phyloP scores from a whole-genome alignment of 2,888 invertebrate species.

The Ctenicera cuprea region DNA sequence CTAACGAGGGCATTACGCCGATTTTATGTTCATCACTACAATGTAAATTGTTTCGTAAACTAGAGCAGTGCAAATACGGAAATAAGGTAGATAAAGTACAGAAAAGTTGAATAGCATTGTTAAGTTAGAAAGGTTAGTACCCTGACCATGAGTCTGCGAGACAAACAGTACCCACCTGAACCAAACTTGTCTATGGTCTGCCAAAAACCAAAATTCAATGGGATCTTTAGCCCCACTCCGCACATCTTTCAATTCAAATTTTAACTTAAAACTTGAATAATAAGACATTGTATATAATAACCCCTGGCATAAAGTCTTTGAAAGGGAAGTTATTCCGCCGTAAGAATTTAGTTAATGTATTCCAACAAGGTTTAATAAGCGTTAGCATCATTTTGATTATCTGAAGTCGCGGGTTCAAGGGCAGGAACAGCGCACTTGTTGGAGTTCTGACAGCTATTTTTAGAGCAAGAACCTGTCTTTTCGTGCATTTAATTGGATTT shows the following conservation, averaged over 20 bases:
- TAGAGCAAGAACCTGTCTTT: slow-evolving; percentile 39
- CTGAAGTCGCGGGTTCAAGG: slow-evolving; percentile 48
- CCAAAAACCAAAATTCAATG: too few species aligned
- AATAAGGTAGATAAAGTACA: too few species aligned
- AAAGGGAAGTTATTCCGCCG: slow-evolving; percentile 35
- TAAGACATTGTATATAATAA: not conserved
- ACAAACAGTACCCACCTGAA: too few species aligned
- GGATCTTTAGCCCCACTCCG: not conserved
- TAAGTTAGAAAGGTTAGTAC: too few species aligned
- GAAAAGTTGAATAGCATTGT: too few species aligned
- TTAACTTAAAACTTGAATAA: not conserved
- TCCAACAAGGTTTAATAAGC: slow-evolving; percentile 45
- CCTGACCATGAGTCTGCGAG: too few species aligned
- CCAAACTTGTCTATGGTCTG: too few species aligned
- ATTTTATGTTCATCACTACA: too few species aligned
- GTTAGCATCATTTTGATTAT: slow-evolving; percentile 40
- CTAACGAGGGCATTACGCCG: too few species aligned
- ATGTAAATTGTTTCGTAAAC: too few species aligned
- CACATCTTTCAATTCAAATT: too few species aligned
- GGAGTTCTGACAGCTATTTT: slow-evolving; percentile 34
- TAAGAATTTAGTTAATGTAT: slow-evolving; percentile 35
- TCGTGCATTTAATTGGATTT: slow-evolving; percentile 32
- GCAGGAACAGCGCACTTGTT: slow-evolving; percentile 41
- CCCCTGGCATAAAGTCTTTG: slow-evolving; percentile 15
- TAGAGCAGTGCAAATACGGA: too few species aligned